phyloP scores from a whole-genome alignment of 2,888 invertebrate genomes.

The Phytoseiulus persimilis region DNA sequence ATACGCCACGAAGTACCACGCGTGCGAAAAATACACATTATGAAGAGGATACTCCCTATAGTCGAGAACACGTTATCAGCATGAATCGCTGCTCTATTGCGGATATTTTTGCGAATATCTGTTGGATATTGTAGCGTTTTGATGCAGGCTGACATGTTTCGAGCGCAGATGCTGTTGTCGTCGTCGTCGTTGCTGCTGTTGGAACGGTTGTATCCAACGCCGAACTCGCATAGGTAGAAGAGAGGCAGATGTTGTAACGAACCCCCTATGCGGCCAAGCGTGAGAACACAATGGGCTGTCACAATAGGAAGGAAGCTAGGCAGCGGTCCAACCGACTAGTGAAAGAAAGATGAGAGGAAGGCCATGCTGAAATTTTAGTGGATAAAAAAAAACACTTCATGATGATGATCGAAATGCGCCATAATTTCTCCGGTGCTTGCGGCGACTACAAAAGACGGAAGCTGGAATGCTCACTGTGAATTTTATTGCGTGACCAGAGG shows the following conservation, averaged over 20 bases:
- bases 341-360: conserved; percentile 5
- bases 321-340: not conserved
- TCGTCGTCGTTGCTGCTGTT: not conserved
- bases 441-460: not conserved
- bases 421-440: not conserved
- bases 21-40: too few relatives aligned
- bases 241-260: conserved; percentile 38
- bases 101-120: too few relatives aligned
- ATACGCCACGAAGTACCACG: not conserved
- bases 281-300: conserved; percentile 21
- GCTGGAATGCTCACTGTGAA: not conserved
- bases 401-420: not conserved
- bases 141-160: not conserved
- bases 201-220: not conserved
- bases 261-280: conserved; percentile 36
- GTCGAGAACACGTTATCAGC: too few relatives aligned
- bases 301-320: not conserved
- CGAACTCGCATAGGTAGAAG: not conserved
- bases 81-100: too few relatives aligned
- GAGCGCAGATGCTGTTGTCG: not conserved
- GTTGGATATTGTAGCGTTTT: not conserved
- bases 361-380: not conserved
- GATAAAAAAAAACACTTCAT: not conserved
- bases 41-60: too few relatives aligned
- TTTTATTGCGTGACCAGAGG: not conserved